A percentile compares a stretch with the other conserved stretches of the same genome.
Evolutionary conservation across 2,797 vertebrate species (phyloP).

Genomic region (Sebastes nivosus): DNA sequence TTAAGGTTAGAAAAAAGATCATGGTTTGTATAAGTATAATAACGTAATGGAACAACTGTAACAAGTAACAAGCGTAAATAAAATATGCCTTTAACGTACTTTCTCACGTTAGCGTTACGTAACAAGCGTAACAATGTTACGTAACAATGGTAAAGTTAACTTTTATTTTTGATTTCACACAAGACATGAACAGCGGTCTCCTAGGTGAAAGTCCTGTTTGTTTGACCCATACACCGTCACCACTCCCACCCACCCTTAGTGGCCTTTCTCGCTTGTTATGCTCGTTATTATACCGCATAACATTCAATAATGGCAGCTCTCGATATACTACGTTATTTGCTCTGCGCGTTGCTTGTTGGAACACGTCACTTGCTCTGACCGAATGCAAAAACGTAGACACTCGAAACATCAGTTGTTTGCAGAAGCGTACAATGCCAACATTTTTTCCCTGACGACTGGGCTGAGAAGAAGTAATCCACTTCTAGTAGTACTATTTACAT

Average conservation of each 20-base stretch:
- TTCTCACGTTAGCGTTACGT: too few relatives aligned
- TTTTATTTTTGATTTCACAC: not conserved
- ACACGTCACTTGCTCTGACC: not conserved
- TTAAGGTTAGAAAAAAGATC: too few relatives aligned
- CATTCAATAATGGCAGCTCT: not conserved
- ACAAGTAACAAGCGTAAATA: too few relatives aligned
- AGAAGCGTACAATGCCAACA: not conserved
- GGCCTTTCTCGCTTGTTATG: not conserved
- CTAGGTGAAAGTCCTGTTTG: too few relatives aligned
- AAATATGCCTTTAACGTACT: too few relatives aligned
- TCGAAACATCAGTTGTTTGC: not conserved
- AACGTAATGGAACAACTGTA: too few relatives aligned
- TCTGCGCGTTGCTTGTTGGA: not conserved
- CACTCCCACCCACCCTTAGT: not conserved
- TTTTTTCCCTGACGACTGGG: too few relatives aligned
- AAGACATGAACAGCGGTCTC: not conserved
- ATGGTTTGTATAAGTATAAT: too few relatives aligned
- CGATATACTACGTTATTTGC: not conserved
- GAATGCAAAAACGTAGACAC: not conserved
- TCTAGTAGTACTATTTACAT: not conserved
- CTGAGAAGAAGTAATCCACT: too few relatives aligned
- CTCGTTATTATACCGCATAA: not conserved
- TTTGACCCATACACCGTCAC: too few relatives aligned
- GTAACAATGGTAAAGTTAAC: too few relatives aligned
- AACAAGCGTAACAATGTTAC: too few relatives aligned